phyloP scores from a whole-genome alignment of 2,888 invertebrate species.

The Phortica okadai region DNA sequence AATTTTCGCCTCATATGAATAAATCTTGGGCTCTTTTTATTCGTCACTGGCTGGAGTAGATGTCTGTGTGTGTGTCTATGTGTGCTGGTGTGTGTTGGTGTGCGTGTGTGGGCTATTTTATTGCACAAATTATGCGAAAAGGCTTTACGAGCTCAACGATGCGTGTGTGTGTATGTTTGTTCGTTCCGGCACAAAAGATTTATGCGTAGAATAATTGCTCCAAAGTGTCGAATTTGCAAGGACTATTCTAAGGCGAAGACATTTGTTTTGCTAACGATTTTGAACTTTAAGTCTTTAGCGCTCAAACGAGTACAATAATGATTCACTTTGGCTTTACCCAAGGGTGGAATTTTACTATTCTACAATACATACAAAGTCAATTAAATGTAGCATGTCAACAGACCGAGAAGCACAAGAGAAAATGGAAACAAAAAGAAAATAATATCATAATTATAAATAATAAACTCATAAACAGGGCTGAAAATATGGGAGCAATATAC shows the following conservation, averaged over 20 bases:
- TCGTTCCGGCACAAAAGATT: slow-evolving; percentile 47
- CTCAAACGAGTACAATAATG: slow-evolving; percentile 17
- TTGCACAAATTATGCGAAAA: slow-evolving; percentile 43
- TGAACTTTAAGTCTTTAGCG: slow-evolving; percentile 8
- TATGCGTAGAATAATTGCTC: slow-evolving; percentile 60
- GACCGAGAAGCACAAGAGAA: too few relatives aligned
- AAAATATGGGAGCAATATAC: too few relatives aligned
- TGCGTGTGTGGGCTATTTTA: slow-evolving; percentile 38
- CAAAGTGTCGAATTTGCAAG: background rate
- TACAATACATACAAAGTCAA: background rate
- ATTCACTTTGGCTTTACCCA: slow-evolving; percentile 37
- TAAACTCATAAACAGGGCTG: too few relatives aligned
- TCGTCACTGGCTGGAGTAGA: background rate
- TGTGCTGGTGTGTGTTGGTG: background rate
- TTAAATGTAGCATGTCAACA: too few relatives aligned
- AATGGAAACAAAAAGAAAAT: too few relatives aligned
- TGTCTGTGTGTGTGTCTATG: slow-evolving; percentile 16
- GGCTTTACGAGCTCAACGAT: slow-evolving; percentile 52
- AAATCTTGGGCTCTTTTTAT: background rate
- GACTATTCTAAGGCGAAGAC: background rate
- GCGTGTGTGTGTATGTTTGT: slow-evolving; percentile 35
- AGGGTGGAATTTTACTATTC: background rate
- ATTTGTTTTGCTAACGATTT: slow-evolving; percentile 5
- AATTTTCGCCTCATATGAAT: background rate
- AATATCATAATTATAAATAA: too few relatives aligned